These are phyloP conservation scores for Omphaloscelis lunosa DNA, from an alignment of 2,888 invertebrate species.

Conservation along the genomic window DNA sequence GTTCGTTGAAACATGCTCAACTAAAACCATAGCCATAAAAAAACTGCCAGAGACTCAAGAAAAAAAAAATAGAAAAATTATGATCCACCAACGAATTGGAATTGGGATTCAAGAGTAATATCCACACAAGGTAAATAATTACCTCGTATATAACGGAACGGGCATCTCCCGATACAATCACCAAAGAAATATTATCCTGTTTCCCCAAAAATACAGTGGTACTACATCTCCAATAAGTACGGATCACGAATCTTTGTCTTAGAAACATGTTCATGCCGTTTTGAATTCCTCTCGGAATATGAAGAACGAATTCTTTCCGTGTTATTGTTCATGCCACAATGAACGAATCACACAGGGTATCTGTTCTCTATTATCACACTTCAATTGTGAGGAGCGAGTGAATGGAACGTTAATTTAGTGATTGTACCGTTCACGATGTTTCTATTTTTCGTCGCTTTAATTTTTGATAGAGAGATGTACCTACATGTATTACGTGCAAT, in stretches of 20 bases:
- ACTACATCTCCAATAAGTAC: slow-evolving; percentile 53
- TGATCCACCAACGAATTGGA: slow-evolving; percentile 21
- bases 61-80: slow-evolving; percentile 28
- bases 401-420: slow-evolving; percentile 44
- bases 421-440: background rate
- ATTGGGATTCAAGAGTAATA: slow-evolving; percentile 32
- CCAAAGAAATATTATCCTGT: slow-evolving; percentile 55
- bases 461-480: background rate
- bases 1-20: background rate
- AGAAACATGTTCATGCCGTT: slow-evolving; percentile 63
- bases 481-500: too few species aligned
- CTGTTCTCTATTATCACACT: slow-evolving; percentile 33
- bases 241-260: slow-evolving; percentile 65
- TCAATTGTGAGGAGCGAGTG: slow-evolving; percentile 27
- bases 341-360: slow-evolving; percentile 37
- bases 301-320: slow-evolving; percentile 37
- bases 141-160: slow-evolving; percentile 35
- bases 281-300: slow-evolving; percentile 59
- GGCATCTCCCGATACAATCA: slow-evolving; percentile 46
- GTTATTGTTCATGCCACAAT: slow-evolving; percentile 53
- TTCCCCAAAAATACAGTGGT: slow-evolving; percentile 48
- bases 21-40: background rate
- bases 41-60: background rate
- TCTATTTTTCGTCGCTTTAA: background rate
- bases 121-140: slow-evolving; percentile 58